These are phyloP conservation scores for Automeris io DNA, from an alignment of 2,888 invertebrate genomes.

Conservation along the genomic window DNA sequence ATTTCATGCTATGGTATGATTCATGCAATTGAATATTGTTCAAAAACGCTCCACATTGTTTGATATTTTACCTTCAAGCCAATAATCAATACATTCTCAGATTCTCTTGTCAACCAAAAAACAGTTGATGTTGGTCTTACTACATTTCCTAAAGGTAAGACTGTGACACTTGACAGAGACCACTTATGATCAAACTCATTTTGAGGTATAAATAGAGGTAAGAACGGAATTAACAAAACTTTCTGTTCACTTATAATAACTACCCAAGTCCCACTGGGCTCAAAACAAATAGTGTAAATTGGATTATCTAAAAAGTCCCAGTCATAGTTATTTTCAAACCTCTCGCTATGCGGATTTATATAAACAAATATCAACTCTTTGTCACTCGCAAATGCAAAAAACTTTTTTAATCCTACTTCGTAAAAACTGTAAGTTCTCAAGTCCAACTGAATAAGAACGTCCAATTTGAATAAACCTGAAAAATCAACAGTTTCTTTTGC, in stretches of 20 bases:
- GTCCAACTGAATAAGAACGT: constrained; percentile 60
- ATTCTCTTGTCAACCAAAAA: constrained; percentile 88
- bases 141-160: constrained; percentile 52
- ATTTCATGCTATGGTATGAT: too few relatives aligned
- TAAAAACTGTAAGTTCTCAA: constrained; percentile 59
- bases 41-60: too few relatives aligned
- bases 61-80: constrained; percentile 79
- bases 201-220: constrained; percentile 63
- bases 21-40: too few relatives aligned
- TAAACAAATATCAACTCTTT: constrained; percentile 60
- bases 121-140: constrained; percentile 78
- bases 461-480: constrained; percentile 67
- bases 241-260: constrained; percentile 78
- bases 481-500: constrained; percentile 57
- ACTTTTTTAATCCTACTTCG: constrained; percentile 66
- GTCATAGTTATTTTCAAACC: constrained; percentile 56
- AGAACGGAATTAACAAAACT: constrained; percentile 65
- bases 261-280: constrained; percentile 88
- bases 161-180: constrained; percentile 68
- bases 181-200: constrained; percentile 65
- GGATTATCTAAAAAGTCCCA: constrained; percentile 71
- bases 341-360: constrained; percentile 52
- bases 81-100: constrained; percentile 82
- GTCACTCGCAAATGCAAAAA: constrained; percentile 60
- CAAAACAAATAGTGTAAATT: constrained; percentile 87